Percentiles rank a stretch among this genome's conserved stretches.
Evolutionary conservation across 2,888 invertebrate genomes (phyloP).

Genomic region (Dichetophora obliterata): DNA sequence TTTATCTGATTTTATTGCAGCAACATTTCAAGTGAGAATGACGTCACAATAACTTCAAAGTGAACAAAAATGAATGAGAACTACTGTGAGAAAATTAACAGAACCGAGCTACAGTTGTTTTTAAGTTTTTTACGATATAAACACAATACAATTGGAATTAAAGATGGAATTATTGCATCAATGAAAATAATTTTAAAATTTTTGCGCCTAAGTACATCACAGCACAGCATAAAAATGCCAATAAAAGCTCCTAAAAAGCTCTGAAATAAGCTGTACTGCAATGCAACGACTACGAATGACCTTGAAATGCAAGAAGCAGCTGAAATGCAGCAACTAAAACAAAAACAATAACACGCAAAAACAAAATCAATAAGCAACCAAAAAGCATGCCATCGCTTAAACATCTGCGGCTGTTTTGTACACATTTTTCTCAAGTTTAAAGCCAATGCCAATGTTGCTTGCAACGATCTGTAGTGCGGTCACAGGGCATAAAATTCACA

Average conservation of each 20-base stretch:
- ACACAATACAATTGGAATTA: too few species aligned
- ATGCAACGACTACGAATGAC: background rate
- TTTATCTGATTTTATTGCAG: too few species aligned
- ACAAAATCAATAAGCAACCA: conserved; percentile 18
- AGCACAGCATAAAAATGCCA: background rate
- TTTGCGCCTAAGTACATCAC: background rate
- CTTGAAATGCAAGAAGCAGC: conserved; percentile 17
- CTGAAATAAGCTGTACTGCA: background rate
- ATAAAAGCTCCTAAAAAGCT: background rate
- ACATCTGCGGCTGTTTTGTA: background rate
- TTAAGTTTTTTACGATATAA: too few species aligned
- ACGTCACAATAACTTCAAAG: too few species aligned
- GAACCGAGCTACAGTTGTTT: too few species aligned
- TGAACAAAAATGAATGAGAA: too few species aligned
- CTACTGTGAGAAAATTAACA: too few species aligned
- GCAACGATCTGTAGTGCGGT: conserved; percentile 7
- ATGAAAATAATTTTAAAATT: background rate
- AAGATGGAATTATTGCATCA: too few species aligned
- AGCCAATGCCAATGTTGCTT: conserved; percentile 19
- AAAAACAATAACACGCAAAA: background rate
- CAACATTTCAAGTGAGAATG: too few species aligned
- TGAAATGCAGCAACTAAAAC: conserved; percentile 11
- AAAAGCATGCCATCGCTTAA: background rate
- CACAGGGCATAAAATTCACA: background rate
- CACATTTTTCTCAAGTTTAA: conserved; percentile 8